Evolutionary conservation across 92 coral and sea anemone genomes (phyloP).

Genomic region (Metridium senile): DNA sequence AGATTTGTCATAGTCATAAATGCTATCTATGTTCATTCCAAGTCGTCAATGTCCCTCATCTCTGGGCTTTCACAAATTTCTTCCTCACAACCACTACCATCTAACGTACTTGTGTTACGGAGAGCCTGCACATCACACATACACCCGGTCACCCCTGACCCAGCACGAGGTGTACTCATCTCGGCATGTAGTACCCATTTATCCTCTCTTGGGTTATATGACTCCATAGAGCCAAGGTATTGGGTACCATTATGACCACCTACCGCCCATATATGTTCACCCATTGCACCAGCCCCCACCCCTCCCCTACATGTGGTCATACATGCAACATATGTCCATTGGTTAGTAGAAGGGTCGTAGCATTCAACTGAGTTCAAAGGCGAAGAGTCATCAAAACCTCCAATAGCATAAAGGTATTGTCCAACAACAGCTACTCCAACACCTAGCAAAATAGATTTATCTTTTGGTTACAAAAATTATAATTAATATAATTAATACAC

Average conservation of each 20-base stretch:
- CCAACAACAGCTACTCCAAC: conserved; percentile 95
- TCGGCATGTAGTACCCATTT: conserved; percentile 82
- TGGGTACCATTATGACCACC: conserved; percentile 97
- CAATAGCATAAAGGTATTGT: conserved; percentile 80
- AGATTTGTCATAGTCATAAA: background rate
- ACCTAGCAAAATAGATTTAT: conserved; percentile 39
- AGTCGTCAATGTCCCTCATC: background rate
- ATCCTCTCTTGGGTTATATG: conserved; percentile 74
- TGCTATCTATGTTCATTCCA: background rate
- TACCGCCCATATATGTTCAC: conserved; percentile 92
- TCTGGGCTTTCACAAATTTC: background rate
- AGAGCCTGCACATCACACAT: conserved; percentile 70
- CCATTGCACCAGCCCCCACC: conserved; percentile 95
- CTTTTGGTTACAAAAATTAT: background rate
- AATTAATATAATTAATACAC: too few species aligned
- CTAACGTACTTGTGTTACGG: conserved; percentile 8
- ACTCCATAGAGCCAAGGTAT: conserved; percentile 90
- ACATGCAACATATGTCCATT: conserved; percentile 85
- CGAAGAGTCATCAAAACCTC: conserved; percentile 96
- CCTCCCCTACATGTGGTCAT: conserved; percentile 96
- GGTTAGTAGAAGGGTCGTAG: conserved; percentile 71
- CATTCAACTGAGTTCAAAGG: conserved; percentile 92
- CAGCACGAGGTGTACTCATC: conserved; percentile 92
- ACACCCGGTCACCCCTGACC: conserved; percentile 93
- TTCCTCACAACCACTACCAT: background rate